Base-by-base conservation (phyloP, 2,888 invertebrate species). In the Timema cristinae region DNA sequence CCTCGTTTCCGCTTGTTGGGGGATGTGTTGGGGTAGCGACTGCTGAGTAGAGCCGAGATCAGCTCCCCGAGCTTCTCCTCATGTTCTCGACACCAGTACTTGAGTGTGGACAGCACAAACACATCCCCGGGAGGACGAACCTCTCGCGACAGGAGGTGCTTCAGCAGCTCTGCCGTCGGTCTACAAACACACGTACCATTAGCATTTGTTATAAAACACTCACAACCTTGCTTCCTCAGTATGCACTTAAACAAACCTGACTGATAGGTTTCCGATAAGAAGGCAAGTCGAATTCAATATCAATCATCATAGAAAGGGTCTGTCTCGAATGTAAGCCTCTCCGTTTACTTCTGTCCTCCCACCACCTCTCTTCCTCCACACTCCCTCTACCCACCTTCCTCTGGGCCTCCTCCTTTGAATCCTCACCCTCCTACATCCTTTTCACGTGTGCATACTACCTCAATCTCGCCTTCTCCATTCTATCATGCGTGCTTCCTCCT, bases 71-170 rank as follows among this genome's bases (percentile, higher is more conserved):
- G 87, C 82, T 93, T 93, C 78, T 96, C 95, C 79, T 97, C 94
- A 79, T 91, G 91, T 79, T 95, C 93, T 79, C 94, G 92, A 82
- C 94, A 96, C 98, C 96, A 98, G 83, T 93, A 94, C 79, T 95
- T 92, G 76, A 98, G 84, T 56, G 95, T 90, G 6, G 97, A 94
- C 66, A 95, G 92, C 13, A 97, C 93, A 84, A 98, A 96, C 75
- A 91, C 88, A 83, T 97, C 97, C 73, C 91, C 89, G 61, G 86
- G 84, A 68, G 87, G 88, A 79, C 90, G 90, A 9, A 89, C 86
- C 77, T 90, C 87, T 75, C 93, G 87, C 76, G 91, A 90, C 78
- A 97, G 89, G 78, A 97, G 85, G 77, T 93, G 91, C 78, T 93
- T 88, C 76, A 98, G 84, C 76, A 96, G 87, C 79, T 95, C 95